Base-by-base conservation (phyloP, 2,888 invertebrate genomes). In the Cephus spinipes region DNA sequence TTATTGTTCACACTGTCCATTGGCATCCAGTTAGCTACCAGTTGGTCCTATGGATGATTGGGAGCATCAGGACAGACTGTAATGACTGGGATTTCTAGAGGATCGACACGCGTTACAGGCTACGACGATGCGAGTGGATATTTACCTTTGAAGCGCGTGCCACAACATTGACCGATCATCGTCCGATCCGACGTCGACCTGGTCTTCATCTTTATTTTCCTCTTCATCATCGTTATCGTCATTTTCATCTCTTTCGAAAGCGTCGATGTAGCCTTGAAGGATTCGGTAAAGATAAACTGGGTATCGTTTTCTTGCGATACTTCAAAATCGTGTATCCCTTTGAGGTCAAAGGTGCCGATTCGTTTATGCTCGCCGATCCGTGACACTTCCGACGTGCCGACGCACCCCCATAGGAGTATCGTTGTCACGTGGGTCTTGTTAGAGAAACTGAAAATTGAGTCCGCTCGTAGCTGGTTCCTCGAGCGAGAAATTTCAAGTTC, bases 131-230 rank as follows among this genome's bases (percentile, higher is more conserved):
- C 71, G 12, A 15, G 74, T 76, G 73, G 71, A 73, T 74, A 77
- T 80, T 81, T 80, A 76, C 75, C 76, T 79, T 79, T 78, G 76
- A 77, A 78, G 79, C 80, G 80, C 80, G 81, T 80, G 80, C 80
- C 81, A 79, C 75, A 78, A 79, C 77, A 82, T 78, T 80, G 79
- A 76, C 77, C 73, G 76, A 77, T 81, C 80, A 78, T 79, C 75
- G 33, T 73, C 73, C 23, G 55, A 55, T 55, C 55, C 55, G 55
- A 55, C 55, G 55, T 55, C 55, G 55, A 55, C 15, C 55, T 55
- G 15, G 15, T 55, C 23, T 23, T 23, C 2, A 9, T 23, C 15
- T 23, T 55, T 23, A 9, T 55, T 40, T 40, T 40, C 15, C 40
- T 55, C 55, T 55, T 55, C 15, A 55, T 55, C 23, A 23, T 55